A percentile compares a stretch with the other conserved stretches of the same genome.
These are phyloP conservation scores for Imbricaverruca yamaguchii DNA, from an alignment of 2,888 invertebrate species.

Conservation along the genomic window DNA sequence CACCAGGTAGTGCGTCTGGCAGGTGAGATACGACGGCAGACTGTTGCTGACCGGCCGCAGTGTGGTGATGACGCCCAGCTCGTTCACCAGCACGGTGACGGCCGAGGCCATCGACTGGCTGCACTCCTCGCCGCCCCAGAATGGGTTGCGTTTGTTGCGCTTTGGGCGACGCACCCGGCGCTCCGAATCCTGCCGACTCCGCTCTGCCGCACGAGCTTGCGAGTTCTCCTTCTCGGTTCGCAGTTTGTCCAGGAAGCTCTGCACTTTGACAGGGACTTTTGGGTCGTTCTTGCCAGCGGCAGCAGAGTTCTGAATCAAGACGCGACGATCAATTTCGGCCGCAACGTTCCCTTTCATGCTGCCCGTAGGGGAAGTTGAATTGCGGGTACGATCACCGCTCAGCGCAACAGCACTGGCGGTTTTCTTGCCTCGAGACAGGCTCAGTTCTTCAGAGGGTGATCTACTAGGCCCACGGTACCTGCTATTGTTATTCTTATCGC, in stretches of 20 bases:
- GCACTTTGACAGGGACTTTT: neutral
- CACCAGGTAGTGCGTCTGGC: constrained; percentile 19
- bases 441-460: neutral
- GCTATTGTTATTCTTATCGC: neutral
- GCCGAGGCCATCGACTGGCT: constrained; percentile 12
- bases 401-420: neutral
- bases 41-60: constrained; percentile 10
- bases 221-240: constrained; percentile 10
- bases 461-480: neutral
- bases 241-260: neutral
- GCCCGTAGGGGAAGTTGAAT: neutral
- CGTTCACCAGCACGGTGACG: constrained; percentile 10
- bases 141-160: constrained; percentile 8
- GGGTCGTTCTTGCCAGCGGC: neutral
- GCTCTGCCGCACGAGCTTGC: neutral
- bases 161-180: neutral
- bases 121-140: constrained; percentile 14
- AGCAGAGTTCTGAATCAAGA: neutral
- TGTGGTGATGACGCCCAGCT: constrained; percentile 5
- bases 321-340: neutral
- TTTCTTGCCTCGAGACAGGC: neutral
- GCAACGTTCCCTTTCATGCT: neutral
- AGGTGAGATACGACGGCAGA: neutral
- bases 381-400: neutral
- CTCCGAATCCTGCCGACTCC: neutral